These are phyloP conservation scores for Mesoclemmys tuberculata DNA, from an alignment of 2,113 vertebrate genomes.

Conservation along the genomic window DNA sequence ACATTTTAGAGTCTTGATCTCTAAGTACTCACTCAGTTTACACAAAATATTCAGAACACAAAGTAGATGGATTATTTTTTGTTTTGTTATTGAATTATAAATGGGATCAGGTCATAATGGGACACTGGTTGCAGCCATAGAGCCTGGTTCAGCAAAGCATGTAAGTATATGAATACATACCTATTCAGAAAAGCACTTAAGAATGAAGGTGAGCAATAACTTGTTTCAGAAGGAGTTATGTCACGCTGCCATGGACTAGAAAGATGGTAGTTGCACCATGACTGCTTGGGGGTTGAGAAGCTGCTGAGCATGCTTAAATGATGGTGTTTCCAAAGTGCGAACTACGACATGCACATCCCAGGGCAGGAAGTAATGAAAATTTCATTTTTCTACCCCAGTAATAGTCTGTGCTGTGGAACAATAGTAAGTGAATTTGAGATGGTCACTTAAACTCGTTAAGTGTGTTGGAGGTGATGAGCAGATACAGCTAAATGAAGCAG, in stretches of 20 bases:
- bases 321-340: background rate
- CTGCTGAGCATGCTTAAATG: background rate
- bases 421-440: background rate
- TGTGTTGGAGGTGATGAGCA: background rate
- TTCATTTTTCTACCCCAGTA: background rate
- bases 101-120: background rate
- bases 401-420: background rate
- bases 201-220: background rate
- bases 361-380: background rate
- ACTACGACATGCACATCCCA: background rate
- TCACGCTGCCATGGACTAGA: background rate
- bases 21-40: background rate
- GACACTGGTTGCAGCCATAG: background rate
- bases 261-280: accelerated
- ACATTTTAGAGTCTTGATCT: background rate
- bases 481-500: background rate
- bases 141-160: background rate
- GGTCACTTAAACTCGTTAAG: background rate
- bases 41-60: background rate
- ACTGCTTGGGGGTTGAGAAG: background rate
- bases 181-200: background rate
- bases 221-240: background rate
- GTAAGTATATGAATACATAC: background rate
- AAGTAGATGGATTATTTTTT: background rate
- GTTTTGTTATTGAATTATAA: background rate